phyloP scores from a whole-genome alignment of 2,113 vertebrate species.

The Stigmatopora argus region DNA sequence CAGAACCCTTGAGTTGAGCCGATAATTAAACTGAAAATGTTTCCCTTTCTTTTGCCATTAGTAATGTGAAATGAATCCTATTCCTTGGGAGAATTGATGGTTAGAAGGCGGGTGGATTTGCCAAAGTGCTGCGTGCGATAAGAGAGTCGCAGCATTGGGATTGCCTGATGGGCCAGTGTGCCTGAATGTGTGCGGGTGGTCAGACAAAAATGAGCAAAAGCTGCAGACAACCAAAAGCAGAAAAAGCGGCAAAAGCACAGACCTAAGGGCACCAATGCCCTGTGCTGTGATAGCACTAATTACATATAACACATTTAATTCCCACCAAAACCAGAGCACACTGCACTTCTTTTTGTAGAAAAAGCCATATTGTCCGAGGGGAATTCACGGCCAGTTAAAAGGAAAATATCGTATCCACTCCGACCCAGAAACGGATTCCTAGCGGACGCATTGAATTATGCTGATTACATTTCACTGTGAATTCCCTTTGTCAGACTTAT shows the following conservation, averaged over 20 bases:
- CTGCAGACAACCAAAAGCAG: neutral
- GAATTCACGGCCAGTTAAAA: slow-evolving; percentile 39
- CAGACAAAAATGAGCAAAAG: slow-evolving; percentile 18
- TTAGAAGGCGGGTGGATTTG: slow-evolving; percentile 40
- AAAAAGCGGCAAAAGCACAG: slow-evolving; percentile 2
- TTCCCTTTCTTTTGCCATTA: slow-evolving; percentile 70
- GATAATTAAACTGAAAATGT: slow-evolving; percentile 73
- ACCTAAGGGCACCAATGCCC: slow-evolving; percentile 26
- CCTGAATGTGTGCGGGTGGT: slow-evolving; percentile 11
- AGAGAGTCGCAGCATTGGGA: slow-evolving; percentile 36
- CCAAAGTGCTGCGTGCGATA: slow-evolving; percentile 50
- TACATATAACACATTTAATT: slow-evolving; percentile 40
- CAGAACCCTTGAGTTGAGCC: slow-evolving; percentile 61
- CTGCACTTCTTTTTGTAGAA: slow-evolving; percentile 41
- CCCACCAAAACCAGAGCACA: slow-evolving; percentile 43
- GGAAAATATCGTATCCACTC: slow-evolving; percentile 41
- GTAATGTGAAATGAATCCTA: slow-evolving; percentile 62
- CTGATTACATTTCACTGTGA: slow-evolving; percentile 38
- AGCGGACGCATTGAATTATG: slow-evolving; percentile 28
- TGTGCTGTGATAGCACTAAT: slow-evolving; percentile 39
- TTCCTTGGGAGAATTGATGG: slow-evolving; percentile 64
- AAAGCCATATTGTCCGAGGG: slow-evolving; percentile 57
- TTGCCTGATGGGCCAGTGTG: slow-evolving; percentile 35
- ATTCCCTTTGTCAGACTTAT: slow-evolving; percentile 65
- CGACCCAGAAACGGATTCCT: slow-evolving; percentile 37